phyloP scores from a whole-genome alignment of 2,888 invertebrate genomes.

The Melangyna quadrimaculata region DNA sequence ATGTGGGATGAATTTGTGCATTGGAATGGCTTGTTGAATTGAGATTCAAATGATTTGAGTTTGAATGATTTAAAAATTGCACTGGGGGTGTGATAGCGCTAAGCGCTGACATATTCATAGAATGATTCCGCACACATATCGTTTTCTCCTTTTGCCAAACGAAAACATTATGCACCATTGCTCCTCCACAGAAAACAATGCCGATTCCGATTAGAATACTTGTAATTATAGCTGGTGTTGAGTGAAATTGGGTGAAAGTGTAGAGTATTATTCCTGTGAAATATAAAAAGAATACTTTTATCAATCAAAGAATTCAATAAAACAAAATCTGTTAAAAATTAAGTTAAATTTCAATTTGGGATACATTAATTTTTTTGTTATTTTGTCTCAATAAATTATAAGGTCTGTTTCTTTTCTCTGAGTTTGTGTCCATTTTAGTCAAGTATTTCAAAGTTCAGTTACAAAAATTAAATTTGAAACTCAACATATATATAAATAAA shows the following conservation, averaged over 20 bases:
- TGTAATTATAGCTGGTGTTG: constrained; percentile 94
- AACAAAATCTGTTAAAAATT: too few species aligned
- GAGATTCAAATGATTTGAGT: constrained; percentile 62
- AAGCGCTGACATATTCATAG: constrained; percentile 59
- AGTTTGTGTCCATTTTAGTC: too few species aligned
- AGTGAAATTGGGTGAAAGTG: constrained; percentile 95
- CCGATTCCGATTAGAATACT: constrained; percentile 95
- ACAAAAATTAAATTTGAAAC: too few species aligned
- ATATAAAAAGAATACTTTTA: neutral
- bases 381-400: too few species aligned
- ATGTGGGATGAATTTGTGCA: constrained; percentile 77
- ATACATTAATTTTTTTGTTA: too few species aligned
- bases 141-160: constrained; percentile 96
- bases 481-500: too few species aligned
- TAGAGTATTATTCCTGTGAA: constrained; percentile 92
- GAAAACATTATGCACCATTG: constrained; percentile 96
- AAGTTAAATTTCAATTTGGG: too few species aligned
- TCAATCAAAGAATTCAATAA: neutral
- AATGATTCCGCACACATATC: constrained; percentile 85
- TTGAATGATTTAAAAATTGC: constrained; percentile 53
- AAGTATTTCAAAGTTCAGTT: too few species aligned
- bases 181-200: constrained; percentile 94
- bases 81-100: constrained; percentile 66
- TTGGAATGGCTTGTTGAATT: constrained; percentile 72
- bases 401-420: too few species aligned